Percentiles rank a stretch among this genome's conserved stretches.
Conservation (phyloP, 2,888 invertebrate genomes). For the Drosophila hawaiiensis region DNA sequence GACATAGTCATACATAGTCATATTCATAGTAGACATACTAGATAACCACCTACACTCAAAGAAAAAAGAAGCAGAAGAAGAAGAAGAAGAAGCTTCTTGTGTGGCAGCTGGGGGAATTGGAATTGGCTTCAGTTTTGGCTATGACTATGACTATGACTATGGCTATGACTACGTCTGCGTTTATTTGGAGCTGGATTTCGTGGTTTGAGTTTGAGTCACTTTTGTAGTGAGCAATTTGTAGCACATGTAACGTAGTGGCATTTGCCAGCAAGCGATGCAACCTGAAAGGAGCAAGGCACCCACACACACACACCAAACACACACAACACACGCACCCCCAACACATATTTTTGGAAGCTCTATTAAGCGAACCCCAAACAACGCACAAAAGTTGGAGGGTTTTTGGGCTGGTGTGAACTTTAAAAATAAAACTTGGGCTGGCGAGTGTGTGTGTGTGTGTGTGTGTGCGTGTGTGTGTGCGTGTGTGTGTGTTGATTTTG, state of each 20-base stretch:
- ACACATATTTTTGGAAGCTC: conserved; percentile 73
- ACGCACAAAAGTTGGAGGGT: conserved; percentile 1
- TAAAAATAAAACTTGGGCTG: conserved; percentile 66
- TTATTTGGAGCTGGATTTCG: conserved; percentile 8
- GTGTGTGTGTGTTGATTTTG: conserved; percentile 42
- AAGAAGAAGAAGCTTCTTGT: conserved; percentile 48
- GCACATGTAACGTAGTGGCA: conserved; percentile 66
- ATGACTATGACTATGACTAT: conserved; percentile 13
- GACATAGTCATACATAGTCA: conserved; percentile 38
- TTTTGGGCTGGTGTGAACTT: conserved; percentile 41
- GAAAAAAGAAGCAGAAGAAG: conserved; percentile 24
- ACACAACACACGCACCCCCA: not conserved
- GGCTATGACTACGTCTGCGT: conserved; percentile 4
- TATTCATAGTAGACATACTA: conserved; percentile 34
- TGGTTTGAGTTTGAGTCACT: not conserved
- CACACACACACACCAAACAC: not conserved
- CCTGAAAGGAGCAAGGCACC: conserved; percentile 49
- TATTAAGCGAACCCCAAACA: conserved; percentile 61
- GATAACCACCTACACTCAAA: conserved; percentile 15
- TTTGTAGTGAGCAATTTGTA: conserved; percentile 60
- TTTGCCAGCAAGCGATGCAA: conserved; percentile 61
- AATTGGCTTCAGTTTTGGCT: conserved; percentile 61
- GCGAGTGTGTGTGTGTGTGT: conserved; percentile 14
- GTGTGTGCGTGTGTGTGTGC: conserved; percentile 34
- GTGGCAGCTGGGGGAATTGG: conserved; percentile 74